phyloP scores from a whole-genome alignment of 92 coral and sea anemone genomes.

The Parazoanthus darwini region DNA sequence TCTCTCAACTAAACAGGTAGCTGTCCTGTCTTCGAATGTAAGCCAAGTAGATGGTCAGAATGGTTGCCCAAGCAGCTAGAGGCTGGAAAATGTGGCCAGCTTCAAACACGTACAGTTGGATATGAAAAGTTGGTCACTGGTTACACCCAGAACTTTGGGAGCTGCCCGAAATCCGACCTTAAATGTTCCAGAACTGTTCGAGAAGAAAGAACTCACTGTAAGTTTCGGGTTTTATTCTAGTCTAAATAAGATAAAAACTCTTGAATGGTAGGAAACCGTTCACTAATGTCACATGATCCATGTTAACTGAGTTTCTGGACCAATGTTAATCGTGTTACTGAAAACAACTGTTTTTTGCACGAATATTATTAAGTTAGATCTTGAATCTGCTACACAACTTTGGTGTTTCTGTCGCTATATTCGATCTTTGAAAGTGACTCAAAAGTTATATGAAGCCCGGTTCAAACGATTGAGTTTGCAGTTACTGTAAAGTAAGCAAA shows the following conservation, averaged over 20 bases:
- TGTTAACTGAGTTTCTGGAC: background rate
- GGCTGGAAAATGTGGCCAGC: slow-evolving; percentile 39
- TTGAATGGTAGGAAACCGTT: background rate
- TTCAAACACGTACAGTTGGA: slow-evolving; percentile 22
- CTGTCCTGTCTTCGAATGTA: slow-evolving; percentile 22
- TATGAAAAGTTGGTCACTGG: background rate
- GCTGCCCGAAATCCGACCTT: slow-evolving; percentile 67
- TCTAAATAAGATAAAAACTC: background rate
- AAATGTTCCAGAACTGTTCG: slow-evolving; percentile 61
- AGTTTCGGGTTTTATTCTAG: background rate
- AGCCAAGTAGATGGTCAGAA: background rate
- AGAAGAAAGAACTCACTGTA: slow-evolving; percentile 76
- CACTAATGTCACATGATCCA: background rate
- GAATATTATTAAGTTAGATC: too few species aligned
- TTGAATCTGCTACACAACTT: too few species aligned
- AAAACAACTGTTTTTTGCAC: too few species aligned
- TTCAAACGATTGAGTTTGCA: too few species aligned
- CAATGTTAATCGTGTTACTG: background rate
- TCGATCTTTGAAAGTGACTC: too few species aligned
- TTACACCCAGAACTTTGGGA: slow-evolving; percentile 29
- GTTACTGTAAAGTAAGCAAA: too few species aligned
- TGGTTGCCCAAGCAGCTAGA: slow-evolving; percentile 15
- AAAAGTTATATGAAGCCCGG: too few species aligned
- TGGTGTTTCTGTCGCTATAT: too few species aligned
- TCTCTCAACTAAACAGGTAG: slow-evolving; percentile 21